A percentile compares a stretch with the other conserved stretches of the same genome.
Evolutionary conservation across 2,888 invertebrate species (phyloP).

Genomic region (Mactromeris polynyma): DNA sequence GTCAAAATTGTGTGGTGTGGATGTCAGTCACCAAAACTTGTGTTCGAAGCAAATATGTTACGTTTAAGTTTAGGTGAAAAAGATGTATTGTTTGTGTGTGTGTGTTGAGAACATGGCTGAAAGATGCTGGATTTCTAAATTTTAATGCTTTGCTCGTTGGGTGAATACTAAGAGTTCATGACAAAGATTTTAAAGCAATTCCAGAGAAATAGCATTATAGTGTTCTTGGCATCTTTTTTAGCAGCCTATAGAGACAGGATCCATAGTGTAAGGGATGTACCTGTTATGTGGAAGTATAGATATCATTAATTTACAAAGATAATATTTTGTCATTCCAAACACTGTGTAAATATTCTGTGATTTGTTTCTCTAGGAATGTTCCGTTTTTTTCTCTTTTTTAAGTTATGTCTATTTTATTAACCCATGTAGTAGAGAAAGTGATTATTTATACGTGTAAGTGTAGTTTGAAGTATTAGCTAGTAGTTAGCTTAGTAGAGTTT

Average conservation of each 20-base stretch:
- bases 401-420: slow-evolving; percentile 36
- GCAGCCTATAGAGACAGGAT: background rate
- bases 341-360: slow-evolving; percentile 62
- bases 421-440: slow-evolving; percentile 35
- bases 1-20: too few species aligned
- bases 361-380: slow-evolving; percentile 54
- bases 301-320: slow-evolving; percentile 51
- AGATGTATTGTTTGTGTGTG: background rate
- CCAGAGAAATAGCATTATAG: background rate
- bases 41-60: background rate
- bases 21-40: too few species aligned
- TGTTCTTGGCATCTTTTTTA: background rate
- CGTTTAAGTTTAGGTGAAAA: background rate
- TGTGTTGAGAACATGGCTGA: background rate
- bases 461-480: slow-evolving; percentile 13
- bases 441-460: slow-evolving; percentile 50
- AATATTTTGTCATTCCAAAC: slow-evolving; percentile 60
- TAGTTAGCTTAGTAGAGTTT: background rate
- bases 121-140: background rate
- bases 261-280: background rate
- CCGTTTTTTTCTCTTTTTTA: slow-evolving; percentile 25
- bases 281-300: background rate
- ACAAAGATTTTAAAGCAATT: background rate
- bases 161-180: background rate
- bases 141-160: background rate